These are phyloP conservation scores for Ctenodactylus gundi DNA, from an alignment of 2,113 vertebrate species.

Conservation along the genomic window DNA sequence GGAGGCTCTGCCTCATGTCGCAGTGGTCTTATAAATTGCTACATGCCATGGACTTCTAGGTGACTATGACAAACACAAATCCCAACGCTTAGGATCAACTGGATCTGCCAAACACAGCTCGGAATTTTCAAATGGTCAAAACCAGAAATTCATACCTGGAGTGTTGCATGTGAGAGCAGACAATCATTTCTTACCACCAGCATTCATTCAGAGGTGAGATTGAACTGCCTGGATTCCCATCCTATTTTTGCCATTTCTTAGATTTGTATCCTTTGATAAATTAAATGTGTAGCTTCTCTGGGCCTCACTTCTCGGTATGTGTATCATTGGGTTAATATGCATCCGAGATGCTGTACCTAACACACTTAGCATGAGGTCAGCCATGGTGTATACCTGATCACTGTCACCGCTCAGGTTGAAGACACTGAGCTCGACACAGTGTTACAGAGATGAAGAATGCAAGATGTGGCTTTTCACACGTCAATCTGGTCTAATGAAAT, in stretches of 20 bases:
- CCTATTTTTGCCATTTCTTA: neutral
- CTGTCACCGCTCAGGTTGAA: fast-evolving
- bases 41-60: neutral
- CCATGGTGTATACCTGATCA: neutral
- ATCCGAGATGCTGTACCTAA: neutral
- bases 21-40: neutral
- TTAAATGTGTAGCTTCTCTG: neutral
- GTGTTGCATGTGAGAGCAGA: neutral
- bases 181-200: neutral
- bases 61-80: neutral
- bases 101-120: neutral
- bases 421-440: neutral
- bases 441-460: neutral
- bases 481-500: neutral
- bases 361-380: fast-evolving
- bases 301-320: neutral
- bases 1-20: neutral
- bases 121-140: neutral
- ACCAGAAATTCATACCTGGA: neutral
- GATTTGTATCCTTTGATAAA: neutral
- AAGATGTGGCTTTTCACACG: neutral
- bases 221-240: neutral
- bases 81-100: neutral
- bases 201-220: neutral
- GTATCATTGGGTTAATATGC: neutral